Evolutionary conservation across 1,140 invertebrate species (phyloP).

Genomic region (Bombus pyrosoma): DNA sequence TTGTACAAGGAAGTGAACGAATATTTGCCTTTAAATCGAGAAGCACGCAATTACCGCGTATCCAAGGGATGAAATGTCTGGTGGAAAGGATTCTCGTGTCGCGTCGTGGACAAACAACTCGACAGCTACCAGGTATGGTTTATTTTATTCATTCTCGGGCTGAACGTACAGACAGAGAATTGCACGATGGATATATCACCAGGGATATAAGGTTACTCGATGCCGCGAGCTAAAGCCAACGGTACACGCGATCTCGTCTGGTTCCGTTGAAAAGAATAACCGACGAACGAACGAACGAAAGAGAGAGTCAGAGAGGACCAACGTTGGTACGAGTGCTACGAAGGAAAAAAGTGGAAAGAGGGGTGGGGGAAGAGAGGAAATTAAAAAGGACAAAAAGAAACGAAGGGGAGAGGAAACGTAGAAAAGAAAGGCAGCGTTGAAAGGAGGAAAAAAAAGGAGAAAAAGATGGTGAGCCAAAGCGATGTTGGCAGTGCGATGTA

Average conservation of each 20-base stretch:
- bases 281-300: not conserved
- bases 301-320: not conserved
- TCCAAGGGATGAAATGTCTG: not conserved
- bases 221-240: not conserved
- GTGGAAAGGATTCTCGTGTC: not conserved
- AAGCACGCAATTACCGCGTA: not conserved
- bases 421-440: conserved; percentile 13
- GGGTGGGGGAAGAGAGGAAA: conserved; percentile 7
- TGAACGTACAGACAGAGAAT: not conserved
- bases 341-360: not conserved
- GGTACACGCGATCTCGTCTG: conserved; percentile 32
- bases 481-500: not conserved
- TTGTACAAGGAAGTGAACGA: too few species aligned
- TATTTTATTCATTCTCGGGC: conserved; percentile 25
- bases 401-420: conserved; percentile 8
- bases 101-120: not conserved
- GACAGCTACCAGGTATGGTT: not conserved
- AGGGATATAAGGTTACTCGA: conserved; percentile 43
- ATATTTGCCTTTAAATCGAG: not conserved
- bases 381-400: not conserved
- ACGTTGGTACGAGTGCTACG: not conserved
- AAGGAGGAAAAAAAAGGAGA: not conserved
- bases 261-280: not conserved
- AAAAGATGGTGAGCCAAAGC: not conserved
- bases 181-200: conserved; percentile 1